A percentile compares a stretch with the other conserved stretches of the same genome.
phyloP scores from a whole-genome alignment of 1,140 invertebrate genomes.

The Pseudomyrmex sp. region DNA sequence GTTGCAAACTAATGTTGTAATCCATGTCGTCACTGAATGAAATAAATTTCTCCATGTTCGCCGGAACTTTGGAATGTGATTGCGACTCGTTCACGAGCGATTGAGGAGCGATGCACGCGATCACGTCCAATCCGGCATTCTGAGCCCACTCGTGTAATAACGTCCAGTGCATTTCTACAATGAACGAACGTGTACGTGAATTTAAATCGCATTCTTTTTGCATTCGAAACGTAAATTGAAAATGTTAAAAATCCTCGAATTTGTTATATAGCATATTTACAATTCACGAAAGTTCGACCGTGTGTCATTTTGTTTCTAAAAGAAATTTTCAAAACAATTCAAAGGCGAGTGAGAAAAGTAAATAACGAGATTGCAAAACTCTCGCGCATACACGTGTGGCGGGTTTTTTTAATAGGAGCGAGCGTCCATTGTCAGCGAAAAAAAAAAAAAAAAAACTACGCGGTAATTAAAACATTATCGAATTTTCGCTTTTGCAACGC shows the following conservation, averaged over 20 bases:
- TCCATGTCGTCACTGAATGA: slow-evolving; percentile 86
- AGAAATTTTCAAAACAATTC: too few species aligned
- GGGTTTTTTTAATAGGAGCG: neutral
- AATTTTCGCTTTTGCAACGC: slow-evolving; percentile 33
- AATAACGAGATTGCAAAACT: too few species aligned
- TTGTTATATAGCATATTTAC: neutral
- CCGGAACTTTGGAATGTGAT: slow-evolving; percentile 80
- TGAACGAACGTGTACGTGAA: neutral
- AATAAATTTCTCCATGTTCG: slow-evolving; percentile 85
- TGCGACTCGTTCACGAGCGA: slow-evolving; percentile 42
- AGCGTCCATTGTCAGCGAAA: neutral
- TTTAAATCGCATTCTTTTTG: too few species aligned
- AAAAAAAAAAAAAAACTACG: too few species aligned
- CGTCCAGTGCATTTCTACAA: slow-evolving; percentile 78
- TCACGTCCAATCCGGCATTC: slow-evolving; percentile 75
- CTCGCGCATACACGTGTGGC: too few species aligned
- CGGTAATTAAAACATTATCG: slow-evolving; percentile 32
- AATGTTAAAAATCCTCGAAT: neutral
- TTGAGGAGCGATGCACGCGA: slow-evolving; percentile 75
- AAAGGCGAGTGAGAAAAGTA: too few species aligned
- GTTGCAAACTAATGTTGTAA: slow-evolving; percentile 87
- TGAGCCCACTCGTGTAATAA: slow-evolving; percentile 77
- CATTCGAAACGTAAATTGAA: neutral
- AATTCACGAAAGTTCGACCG: neutral
- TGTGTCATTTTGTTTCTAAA: neutral